phyloP scores from a whole-genome alignment of 2,113 vertebrate genomes.

The Carollia perspicillata region DNA sequence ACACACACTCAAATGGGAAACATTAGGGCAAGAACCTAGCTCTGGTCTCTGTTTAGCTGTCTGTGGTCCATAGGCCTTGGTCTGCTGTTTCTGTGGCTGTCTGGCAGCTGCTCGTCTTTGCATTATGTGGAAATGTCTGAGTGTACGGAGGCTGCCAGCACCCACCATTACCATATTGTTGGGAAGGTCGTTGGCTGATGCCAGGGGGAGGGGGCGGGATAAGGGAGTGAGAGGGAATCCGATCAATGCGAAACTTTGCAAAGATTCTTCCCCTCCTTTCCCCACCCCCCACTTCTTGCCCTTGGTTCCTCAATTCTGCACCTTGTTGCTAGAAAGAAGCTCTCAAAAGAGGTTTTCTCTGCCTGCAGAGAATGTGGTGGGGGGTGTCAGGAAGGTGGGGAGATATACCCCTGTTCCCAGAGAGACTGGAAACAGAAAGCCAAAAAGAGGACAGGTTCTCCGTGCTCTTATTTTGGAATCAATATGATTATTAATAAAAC shows the following conservation, averaged over 20 bases:
- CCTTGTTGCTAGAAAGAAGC: neutral
- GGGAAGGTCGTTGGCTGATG: conserved; percentile 48
- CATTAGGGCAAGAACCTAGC: conserved; percentile 39
- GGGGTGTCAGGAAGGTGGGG: neutral
- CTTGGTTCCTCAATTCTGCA: conserved; percentile 3
- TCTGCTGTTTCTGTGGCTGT: conserved; percentile 26
- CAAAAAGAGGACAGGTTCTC: conserved; percentile 5
- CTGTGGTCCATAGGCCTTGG: conserved; percentile 58
- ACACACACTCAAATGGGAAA: conserved; percentile 9
- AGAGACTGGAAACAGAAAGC: neutral
- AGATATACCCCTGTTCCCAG: conserved; percentile 15
- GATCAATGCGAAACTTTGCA: conserved; percentile 57
- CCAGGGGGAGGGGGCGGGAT: neutral
- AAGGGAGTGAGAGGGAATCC: neutral
- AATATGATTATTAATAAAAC: conserved; percentile 35
- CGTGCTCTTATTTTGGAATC: conserved; percentile 38
- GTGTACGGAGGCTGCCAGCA: conserved; percentile 15
- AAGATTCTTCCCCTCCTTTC: neutral
- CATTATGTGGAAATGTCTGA: conserved; percentile 34
- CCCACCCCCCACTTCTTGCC: no score
- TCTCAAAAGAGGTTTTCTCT: conserved; percentile 32
- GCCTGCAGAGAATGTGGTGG: neutral
- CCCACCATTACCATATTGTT: conserved; percentile 43
- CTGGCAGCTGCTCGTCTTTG: conserved; percentile 39
- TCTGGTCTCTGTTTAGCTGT: conserved; percentile 33